Base-by-base conservation (phyloP, 1,140 invertebrate species). In the Batillaria attramentaria region DNA sequence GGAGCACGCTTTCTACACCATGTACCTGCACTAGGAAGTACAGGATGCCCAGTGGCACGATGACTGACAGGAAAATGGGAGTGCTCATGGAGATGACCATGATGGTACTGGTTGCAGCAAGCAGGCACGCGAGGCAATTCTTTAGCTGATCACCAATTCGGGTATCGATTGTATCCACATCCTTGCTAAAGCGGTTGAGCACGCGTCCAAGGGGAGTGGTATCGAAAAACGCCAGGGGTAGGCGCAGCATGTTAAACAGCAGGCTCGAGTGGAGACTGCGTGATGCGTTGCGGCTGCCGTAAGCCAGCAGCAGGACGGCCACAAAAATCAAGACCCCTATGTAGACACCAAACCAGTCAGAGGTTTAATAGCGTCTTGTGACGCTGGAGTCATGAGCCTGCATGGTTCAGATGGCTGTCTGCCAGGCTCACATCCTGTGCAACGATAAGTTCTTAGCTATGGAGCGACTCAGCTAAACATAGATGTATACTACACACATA, bases 11-110 rank as follows among this genome's bases (percentile, higher is more conserved):
- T n/a, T n/a, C n/a, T n/a, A n/a, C n/a, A n/a, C n/a, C n/a, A 24
- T 54, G n/a, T 80, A 93, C 93, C 91, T 94, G 93, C 81, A 97
- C 94, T 83, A 98, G 94, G 89, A 96, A 97, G 92, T 98, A 98
- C 66, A 98, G 81, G n/a, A 96, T 79, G 66, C 94, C 94, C 84
- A 98, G 94, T 18, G 97, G 96, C 81, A 97, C 66, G 81, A 97
- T 94, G 62, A 97, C 94, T 18, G 92, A 90, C 79, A 97, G 87
- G 91, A 98, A 97, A 84, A 95, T 92, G 0, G 96, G 96, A 66
- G 97, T 98, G 80, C 95, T 95, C 88, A 93, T 94, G 92, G 95
- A 95, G 89, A 98, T 80, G n/a, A 91, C 74, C 28, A 81, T 46
- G 33, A 81, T 35, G 24, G 72, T 81, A 5, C 70, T 73, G 39